Conservation (phyloP, 2,888 invertebrate genomes). For the Ditula angustiorana region DNA sequence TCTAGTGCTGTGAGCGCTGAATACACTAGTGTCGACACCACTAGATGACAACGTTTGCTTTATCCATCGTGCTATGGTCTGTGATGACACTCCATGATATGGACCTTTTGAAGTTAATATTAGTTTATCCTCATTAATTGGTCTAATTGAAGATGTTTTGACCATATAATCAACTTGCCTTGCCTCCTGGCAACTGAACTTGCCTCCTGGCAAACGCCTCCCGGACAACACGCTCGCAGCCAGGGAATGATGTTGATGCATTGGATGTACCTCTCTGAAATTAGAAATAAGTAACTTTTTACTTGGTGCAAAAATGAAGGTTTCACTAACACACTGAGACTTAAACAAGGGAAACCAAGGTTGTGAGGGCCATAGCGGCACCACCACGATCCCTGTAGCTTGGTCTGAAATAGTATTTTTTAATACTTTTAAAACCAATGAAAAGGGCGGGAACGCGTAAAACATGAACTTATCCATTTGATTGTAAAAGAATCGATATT, state of each 20-base stretch:
- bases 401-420: background rate
- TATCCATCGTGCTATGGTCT: constrained; percentile 26
- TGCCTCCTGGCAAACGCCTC: no score
- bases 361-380: no score
- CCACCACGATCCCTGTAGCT: constrained; percentile 4
- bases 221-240: no score
- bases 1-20: constrained; percentile 47
- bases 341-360: background rate
- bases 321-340: background rate
- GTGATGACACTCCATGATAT: constrained; percentile 4
- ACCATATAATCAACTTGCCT: constrained; percentile 30
- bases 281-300: background rate
- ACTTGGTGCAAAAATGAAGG: background rate
- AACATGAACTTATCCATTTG: background rate
- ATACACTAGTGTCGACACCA: constrained; percentile 45
- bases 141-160: background rate
- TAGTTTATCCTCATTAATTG: constrained; percentile 1
- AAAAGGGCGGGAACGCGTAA: background rate
- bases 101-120: constrained; percentile 10
- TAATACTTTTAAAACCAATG: background rate
- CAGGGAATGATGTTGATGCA: background rate
- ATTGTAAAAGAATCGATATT: background rate
- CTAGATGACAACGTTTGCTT: constrained; percentile 34
- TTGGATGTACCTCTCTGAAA: background rate
- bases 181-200: no score